Evolutionary conservation across 2,888 invertebrate species (phyloP), one percentile per base, ranked within the genome.

Genomic region (Lysandra coridon): DNA sequence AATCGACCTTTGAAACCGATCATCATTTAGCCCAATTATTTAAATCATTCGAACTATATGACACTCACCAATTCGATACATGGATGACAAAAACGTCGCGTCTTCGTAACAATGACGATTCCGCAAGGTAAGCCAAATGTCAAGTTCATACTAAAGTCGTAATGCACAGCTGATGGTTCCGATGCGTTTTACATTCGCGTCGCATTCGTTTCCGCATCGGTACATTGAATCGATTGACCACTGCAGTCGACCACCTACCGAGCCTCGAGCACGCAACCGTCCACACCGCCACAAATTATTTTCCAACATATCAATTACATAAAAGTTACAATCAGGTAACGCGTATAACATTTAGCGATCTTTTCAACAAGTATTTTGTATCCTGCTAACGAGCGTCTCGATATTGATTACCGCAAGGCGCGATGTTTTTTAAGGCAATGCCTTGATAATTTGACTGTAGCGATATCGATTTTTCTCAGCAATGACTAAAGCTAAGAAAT

Each of bases 171-270:
- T 57, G 53, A 76, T 57, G 57, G 17, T 14, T 17, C 30, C 17
- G 76, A 57, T 76, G 76, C 53, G 88, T 89, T 88, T 88, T 87
- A 87, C 87, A 57, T 57, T 57, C 87, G 87, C 89, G 91, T 91
- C 91, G 91, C 91, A 92, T 89, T 89, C 87, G 88, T 88, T 90
- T 89, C 91, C 90, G 91, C 91, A 91, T 92, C 90, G 88, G 90
- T 92, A 90, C 90, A 84, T 84, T 88, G 92, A 92, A 93, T 93
- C 92, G 92, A 93, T 92, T 92, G 92, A 90, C 90, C 91, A 89
- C 89, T 92, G 92, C 92, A 90, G 92, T 91, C 92, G 92, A 89
- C 92, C 91, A 92, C 91, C 90, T 87, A 86, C 84, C 83, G 85
- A 87, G 90, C 92, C 86, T 84, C 83, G 85, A 87, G 90, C 92